Evolutionary conservation across 2,888 invertebrate species (phyloP), one percentile per base, ranked within the genome.

Genomic region (Ornithoptera priamus): DNA sequence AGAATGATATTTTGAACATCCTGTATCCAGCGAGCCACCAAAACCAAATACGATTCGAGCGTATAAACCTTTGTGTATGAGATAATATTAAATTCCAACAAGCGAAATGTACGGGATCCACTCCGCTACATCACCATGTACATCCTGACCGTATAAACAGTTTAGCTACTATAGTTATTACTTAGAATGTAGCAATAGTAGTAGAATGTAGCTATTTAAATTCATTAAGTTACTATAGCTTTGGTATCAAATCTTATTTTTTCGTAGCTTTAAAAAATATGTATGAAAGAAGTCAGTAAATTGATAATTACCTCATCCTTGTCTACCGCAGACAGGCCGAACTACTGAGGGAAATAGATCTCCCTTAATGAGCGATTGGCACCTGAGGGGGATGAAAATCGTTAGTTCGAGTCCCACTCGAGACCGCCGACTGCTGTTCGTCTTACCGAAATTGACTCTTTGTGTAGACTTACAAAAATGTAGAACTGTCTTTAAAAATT

Each of bases 371-470:
- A 85, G 80, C 79, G 77, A 84, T 83, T 81, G 81, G 82, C 85
- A 87, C 87, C 87, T 86, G 81, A 83, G 86, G 80, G 72, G 72
- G 75, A 82, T 77, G 83, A 81, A 80, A 85, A 84, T 88, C 87
- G 81, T 89, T 88, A 89, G 84, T 75, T 72, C 71, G 74, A 79
- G 78, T 78, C 83, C 81, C 84, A 84, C 85, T 87, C 75, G 80
- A 82, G 80, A 80, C 81, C 79, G 75, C 79, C 75, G 76, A 77
- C 79, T 77, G 76, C 82, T 83, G 87, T 88, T 81, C 82, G 81
- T 86, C 85, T 86, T 85, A 75, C 80, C 80, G 78, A 88, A 88
- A 88, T 85, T 84, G 80, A 86, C 85, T 84, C 77, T 74, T 72
- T 53, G 66, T 57, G 62, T 72, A 84, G 84, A 78, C 56, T 30